These are phyloP conservation scores for Notarius lentiginosus DNA, from an alignment of 2,113 vertebrate species.

Conservation along the genomic window DNA sequence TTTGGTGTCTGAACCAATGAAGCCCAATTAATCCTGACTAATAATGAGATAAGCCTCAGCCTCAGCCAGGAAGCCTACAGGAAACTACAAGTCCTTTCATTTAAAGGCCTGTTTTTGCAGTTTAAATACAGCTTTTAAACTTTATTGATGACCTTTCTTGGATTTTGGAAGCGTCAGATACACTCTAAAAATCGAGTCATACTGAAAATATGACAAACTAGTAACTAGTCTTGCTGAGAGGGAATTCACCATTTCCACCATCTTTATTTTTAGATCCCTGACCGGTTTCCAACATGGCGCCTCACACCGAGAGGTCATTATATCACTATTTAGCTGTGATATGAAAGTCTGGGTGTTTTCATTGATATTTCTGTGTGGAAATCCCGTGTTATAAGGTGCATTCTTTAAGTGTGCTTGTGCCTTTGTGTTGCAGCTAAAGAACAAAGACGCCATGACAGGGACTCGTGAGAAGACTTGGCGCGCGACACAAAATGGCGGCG, in stretches of 20 bases:
- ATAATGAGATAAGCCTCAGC: neutral
- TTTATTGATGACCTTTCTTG: neutral
- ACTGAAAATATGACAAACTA: neutral
- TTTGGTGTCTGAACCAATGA: neutral
- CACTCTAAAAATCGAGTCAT: neutral
- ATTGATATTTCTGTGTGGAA: neutral
- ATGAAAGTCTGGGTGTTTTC: neutral
- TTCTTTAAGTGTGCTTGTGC: neutral
- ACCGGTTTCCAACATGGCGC: neutral
- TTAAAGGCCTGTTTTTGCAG: neutral
- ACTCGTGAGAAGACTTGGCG: constrained; percentile 44
- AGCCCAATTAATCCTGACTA: neutral
- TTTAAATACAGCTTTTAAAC: neutral
- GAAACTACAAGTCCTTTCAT: neutral
- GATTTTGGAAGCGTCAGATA: neutral
- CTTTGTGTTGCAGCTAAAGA: neutral
- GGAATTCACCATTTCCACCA: neutral
- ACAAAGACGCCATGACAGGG: constrained; percentile 62
- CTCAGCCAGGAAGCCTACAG: no score
- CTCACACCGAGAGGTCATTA: neutral
- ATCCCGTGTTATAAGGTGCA: neutral
- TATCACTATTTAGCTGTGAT: no score
- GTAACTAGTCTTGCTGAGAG: neutral
- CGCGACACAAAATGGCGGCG: constrained; percentile 72
- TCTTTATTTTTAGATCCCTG: neutral